These are phyloP conservation scores for Hapalemur alaotrensis DNA, from an alignment of 2,797 vertebrate species.

Conservation along the genomic window DNA sequence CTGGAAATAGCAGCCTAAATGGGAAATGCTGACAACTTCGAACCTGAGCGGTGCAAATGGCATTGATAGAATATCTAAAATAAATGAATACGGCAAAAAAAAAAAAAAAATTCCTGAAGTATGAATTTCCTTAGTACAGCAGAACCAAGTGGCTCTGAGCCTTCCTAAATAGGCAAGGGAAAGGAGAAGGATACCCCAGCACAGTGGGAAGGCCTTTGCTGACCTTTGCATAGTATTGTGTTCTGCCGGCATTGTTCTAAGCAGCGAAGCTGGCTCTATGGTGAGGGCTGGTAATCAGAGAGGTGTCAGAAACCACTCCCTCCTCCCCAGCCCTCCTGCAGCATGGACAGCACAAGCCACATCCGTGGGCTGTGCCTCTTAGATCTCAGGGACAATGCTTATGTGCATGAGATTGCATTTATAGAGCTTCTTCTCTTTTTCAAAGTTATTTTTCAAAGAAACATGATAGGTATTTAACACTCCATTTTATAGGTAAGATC, in stretches of 20 bases:
- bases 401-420: background rate
- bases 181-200: conserved; percentile 1
- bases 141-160: conserved; percentile 43
- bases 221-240: conserved; percentile 60
- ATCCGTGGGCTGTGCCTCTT: background rate
- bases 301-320: background rate
- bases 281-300: conserved; percentile 37
- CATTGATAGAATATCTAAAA: conserved; percentile 80
- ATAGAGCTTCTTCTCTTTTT: background rate
- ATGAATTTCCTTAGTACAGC: conserved; percentile 62
- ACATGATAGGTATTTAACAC: background rate
- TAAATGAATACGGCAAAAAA: conserved; percentile 60
- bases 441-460: background rate
- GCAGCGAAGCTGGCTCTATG: conserved; percentile 16
- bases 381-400: background rate
- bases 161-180: background rate
- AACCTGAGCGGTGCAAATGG: conserved; percentile 70
- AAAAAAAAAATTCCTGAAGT: conserved; percentile 56
- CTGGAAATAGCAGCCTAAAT: conserved; percentile 72
- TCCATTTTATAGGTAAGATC: background rate
- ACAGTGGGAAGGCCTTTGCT: conserved; percentile 29
- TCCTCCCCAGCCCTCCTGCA: too few relatives aligned
- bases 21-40: conserved; percentile 77
- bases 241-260: conserved; percentile 43
- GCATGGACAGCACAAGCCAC: background rate